Evolutionary conservation across 2,797 vertebrate genomes (phyloP), one percentile per base, ranked within the genome.

Genomic region (Valencia hispanica): DNA sequence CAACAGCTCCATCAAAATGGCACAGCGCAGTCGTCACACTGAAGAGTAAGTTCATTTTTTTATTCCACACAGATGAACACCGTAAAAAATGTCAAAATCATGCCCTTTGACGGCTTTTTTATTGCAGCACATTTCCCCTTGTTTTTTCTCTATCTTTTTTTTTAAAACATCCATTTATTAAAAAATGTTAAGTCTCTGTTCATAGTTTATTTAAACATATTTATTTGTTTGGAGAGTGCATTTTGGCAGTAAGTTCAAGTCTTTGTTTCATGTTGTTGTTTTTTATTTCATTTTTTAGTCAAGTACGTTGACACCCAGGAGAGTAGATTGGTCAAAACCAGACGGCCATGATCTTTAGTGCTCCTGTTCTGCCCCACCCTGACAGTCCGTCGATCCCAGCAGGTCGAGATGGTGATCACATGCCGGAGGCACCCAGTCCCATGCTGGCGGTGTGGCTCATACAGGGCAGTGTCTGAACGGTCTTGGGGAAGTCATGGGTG

Each of bases 361-460:
- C 94, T 89, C 94, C 65, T 82, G 69, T 84, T 80, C 74, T 81
- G 88, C 88, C 89, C 89, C 84, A 84, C 90, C 92, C 93, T 87
- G 88, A 86, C 81, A 43, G 66, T 78, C 82, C 81, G 82, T 84
- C 72, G 65, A 82, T 74, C 25, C 88, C 87, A 84, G 86, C 87
- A 83, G 72, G 78, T 85, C 83, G 36, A 70, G 30, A 59, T 85
- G 86, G 75, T 27, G 89, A 87, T 97, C 97, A 99, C 95, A 99
- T 97, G 95, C 98, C 98, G 0, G 98, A 99, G 86, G 98, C 97
- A 87, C 98, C 97, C 94, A 99, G 96, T 94, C 98, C 96, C 96
- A 99, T 97, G 94, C 97, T 97, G 79, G 98, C 97, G 85, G 97
- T 96, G 96, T 99, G 97, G 94, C 98, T 98, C 98, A 99, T 98